Evolutionary conservation across 1,140 invertebrate genomes (phyloP).

Genomic region (Ericerus pela): DNA sequence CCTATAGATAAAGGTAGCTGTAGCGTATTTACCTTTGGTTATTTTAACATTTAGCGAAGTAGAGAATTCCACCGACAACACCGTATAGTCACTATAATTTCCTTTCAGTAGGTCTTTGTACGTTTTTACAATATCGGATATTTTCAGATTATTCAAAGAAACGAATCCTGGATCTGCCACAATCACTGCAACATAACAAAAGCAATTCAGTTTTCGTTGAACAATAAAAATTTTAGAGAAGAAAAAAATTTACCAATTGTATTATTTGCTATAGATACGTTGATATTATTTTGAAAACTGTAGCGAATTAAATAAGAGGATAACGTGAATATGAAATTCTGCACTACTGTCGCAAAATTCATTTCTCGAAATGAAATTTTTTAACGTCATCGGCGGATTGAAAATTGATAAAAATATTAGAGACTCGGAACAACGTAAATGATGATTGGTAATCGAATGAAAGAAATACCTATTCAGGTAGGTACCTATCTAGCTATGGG

Average conservation of each 20-base stretch:
- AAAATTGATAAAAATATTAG: not conserved
- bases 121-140: not conserved
- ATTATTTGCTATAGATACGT: not conserved
- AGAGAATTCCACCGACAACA: not conserved
- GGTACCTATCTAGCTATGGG: too few species aligned
- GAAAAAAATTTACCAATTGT: not conserved
- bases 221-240: not conserved
- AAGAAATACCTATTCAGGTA: too few species aligned
- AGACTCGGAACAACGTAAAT: not conserved
- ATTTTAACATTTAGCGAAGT: not conserved
- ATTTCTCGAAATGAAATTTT: not conserved
- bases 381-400: not conserved
- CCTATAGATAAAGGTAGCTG: not conserved
- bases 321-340: not conserved
- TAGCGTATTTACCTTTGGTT: not conserved
- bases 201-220: not conserved
- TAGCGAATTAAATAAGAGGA: not conserved
- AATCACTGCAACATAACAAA: not conserved
- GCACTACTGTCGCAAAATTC: not conserved
- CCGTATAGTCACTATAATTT: not conserved
- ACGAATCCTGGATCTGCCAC: not conserved
- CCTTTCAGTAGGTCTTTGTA: not conserved
- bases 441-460: not conserved
- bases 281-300: constrained; percentile 1
- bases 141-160: not conserved